phyloP scores from a whole-genome alignment of 1,140 invertebrate genomes.

The Myzus persicae region DNA sequence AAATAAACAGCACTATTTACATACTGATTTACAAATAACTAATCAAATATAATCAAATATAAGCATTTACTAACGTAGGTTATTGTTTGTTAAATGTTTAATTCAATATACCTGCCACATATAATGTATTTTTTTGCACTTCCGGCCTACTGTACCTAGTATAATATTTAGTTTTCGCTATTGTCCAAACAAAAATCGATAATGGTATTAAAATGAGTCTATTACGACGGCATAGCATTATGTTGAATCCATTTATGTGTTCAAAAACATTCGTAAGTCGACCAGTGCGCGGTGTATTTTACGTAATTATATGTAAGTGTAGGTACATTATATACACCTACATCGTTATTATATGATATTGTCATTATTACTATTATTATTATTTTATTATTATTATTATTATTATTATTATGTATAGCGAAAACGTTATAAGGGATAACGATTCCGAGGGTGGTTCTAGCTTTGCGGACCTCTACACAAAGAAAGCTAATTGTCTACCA shows the following conservation, averaged over 20 bases:
- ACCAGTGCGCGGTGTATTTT: neutral
- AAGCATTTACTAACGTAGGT: neutral
- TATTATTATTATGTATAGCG: neutral
- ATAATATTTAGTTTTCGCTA: neutral
- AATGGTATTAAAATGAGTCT: too few species aligned
- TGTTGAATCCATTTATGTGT: too few species aligned
- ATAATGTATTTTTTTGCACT: neutral
- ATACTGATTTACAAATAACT: too few species aligned
- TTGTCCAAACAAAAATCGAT: too few species aligned
- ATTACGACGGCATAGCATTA: too few species aligned
- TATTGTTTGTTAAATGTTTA: neutral
- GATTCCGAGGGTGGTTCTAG: neutral
- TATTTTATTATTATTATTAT: neutral
- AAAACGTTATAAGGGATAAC: conserved; percentile 39
- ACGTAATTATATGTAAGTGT: too few species aligned
- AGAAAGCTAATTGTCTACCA: conserved; percentile 55
- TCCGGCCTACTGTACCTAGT: neutral
- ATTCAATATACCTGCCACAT: neutral
- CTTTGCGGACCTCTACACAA: neutral
- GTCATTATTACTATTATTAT: neutral
- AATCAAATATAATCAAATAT: too few species aligned
- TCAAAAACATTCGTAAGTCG: neutral
- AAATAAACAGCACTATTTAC: neutral
- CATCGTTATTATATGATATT: neutral
- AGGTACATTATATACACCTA: neutral